These are phyloP conservation scores for Cardiocondyla obscurior DNA, from an alignment of 1,140 invertebrate genomes.

Conservation along the genomic window DNA sequence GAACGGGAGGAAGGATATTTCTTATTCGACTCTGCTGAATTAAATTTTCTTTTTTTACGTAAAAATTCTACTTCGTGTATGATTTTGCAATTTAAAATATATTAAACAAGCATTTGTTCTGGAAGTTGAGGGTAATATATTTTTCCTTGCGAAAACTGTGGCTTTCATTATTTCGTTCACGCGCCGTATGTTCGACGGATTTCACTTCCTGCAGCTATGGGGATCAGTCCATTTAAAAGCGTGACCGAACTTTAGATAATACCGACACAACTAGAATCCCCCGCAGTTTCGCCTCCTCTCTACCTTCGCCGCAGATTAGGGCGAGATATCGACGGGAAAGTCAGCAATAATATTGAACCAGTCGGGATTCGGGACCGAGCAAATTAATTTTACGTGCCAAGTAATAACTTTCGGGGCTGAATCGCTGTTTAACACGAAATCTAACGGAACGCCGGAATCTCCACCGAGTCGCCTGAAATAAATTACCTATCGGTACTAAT, in stretches of 20 bases:
- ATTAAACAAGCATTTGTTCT: background rate
- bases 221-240: conserved; percentile 10
- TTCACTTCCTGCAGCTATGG: background rate
- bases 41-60: no score
- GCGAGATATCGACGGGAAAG: conserved; percentile 25
- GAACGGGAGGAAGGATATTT: no score
- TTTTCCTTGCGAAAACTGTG: background rate
- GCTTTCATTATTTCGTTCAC: background rate
- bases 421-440: conserved; percentile 34
- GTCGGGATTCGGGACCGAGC: background rate
- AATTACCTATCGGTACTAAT: conserved; percentile 52
- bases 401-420: conserved; percentile 5
- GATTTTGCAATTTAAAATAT: background rate
- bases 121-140: background rate
- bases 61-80: background rate
- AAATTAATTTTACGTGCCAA: conserved; percentile 36
- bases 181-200: background rate
- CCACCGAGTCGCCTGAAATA: conserved; percentile 11
- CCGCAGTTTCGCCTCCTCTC: background rate
- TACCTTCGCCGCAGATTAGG: conserved; percentile 6
- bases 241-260: conserved; percentile 23
- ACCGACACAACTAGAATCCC: background rate
- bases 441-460: background rate
- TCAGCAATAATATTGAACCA: conserved; percentile 15
- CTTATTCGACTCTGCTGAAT: no score